Percentiles rank a stretch among this genome's conserved stretches.
phyloP scores from a whole-genome alignment of 2,888 invertebrate genomes.

The Amiota communis region DNA sequence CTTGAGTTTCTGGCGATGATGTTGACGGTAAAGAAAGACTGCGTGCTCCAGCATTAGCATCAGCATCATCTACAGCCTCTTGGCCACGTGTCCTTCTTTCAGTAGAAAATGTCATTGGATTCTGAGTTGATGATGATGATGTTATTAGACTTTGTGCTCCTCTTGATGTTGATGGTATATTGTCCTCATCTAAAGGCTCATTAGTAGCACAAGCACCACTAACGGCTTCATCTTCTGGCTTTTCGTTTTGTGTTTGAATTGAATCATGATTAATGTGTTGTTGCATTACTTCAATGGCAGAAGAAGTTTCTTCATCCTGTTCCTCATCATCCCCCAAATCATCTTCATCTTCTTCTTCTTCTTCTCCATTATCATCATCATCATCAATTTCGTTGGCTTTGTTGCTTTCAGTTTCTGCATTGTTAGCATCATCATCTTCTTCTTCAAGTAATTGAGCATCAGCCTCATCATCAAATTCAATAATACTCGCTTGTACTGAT shows the following conservation, averaged over 20 bases:
- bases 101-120: too few species aligned
- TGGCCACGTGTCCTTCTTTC: too few species aligned
- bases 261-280: neutral
- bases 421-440: slow-evolving; percentile 46
- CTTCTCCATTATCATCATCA: neutral
- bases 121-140: neutral
- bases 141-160: neutral
- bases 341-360: neutral
- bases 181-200: slow-evolving; percentile 16
- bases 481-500: slow-evolving; percentile 8
- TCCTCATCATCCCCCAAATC: neutral
- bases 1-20: too few species aligned
- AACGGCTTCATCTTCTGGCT: slow-evolving; percentile 47
- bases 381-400: slow-evolving; percentile 42
- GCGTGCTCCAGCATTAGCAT: too few species aligned
- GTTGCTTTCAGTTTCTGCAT: slow-evolving; percentile 51
- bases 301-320: neutral
- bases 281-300: slow-evolving; percentile 5
- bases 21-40: too few species aligned
- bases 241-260: slow-evolving; percentile 41
- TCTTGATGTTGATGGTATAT: neutral
- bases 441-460: slow-evolving; percentile 30
- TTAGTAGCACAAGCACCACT: neutral
- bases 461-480: slow-evolving; percentile 16
- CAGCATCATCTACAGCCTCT: too few species aligned